These are phyloP conservation scores for Drosophila gunungcola DNA, from an alignment of 1,140 invertebrate genomes.

Conservation along the genomic window DNA sequence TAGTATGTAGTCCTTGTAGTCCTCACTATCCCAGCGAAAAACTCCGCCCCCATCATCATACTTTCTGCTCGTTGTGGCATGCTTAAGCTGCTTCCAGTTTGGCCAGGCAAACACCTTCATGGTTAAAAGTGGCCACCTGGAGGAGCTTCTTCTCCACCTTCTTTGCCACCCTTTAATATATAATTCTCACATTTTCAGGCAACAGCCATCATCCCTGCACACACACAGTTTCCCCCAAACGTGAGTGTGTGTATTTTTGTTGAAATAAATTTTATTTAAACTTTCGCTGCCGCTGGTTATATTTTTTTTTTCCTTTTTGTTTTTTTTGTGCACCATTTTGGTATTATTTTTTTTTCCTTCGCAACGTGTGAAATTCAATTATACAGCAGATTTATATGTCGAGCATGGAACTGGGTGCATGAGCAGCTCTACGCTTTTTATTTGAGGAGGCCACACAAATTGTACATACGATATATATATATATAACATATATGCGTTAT, in stretches of 20 bases:
- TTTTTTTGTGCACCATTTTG: constrained; percentile 39
- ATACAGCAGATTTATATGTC: constrained; percentile 79
- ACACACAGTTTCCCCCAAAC: constrained; percentile 2
- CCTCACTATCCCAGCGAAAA: not conserved
- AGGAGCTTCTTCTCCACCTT: constrained; percentile 13
- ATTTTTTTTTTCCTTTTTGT: constrained; percentile 43
- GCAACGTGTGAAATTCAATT: constrained; percentile 82
- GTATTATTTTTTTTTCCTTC: constrained; percentile 45
- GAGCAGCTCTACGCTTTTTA: constrained; percentile 42
- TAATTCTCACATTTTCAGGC: constrained; percentile 73
- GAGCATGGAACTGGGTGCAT: constrained; percentile 51
- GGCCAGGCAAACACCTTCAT: constrained; percentile 50
- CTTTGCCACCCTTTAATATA: constrained; percentile 19
- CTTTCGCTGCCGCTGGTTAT: constrained; percentile 61
- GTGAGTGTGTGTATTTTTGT: constrained; percentile 69
- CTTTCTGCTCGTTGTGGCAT: constrained; percentile 27
- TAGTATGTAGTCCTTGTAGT: not conserved
- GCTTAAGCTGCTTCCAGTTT: constrained; percentile 37
- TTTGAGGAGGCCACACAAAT: constrained; percentile 44
- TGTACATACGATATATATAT: not conserved
- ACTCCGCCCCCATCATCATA: constrained; percentile 1
- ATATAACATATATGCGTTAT: constrained; percentile 26
- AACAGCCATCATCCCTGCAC: constrained; percentile 31
- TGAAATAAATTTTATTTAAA: constrained; percentile 84
- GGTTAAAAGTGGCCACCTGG: constrained; percentile 50